Base-by-base conservation (phyloP, 2,113 vertebrate genomes). In the Copsychus sechellarum region DNA sequence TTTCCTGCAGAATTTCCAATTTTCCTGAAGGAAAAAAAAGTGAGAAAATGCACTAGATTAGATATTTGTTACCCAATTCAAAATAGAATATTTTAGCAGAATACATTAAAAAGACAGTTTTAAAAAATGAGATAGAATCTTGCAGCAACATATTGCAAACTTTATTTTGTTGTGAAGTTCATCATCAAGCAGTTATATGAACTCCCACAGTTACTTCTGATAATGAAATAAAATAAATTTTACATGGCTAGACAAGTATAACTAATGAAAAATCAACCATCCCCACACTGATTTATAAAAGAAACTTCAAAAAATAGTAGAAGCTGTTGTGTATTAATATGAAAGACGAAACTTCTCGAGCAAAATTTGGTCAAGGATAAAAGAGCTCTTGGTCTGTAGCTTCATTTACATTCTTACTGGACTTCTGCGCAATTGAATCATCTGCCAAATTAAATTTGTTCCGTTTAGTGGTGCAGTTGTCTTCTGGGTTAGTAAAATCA, bases 1-100 rank as follows among this genome's bases (percentile, higher is more conserved):
- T 86, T 88, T 96, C 14, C 22, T 84, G 14, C 8, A 81, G n/a
- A 91, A 93, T 92, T 93, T 86, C 23, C 51, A 48, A 20, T 94
- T 94, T 90, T 91, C 31, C 4, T n/a, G 24, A 45, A 73, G 31
- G 67, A 54, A 94, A 85, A 84, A 84, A 85, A 90, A 12, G 5
- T 20, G 11, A 81, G 38, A 92, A 93, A 93, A 81, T 34, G 16
- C 7, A 51, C 24, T 62, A 48, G 14, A 70, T 90, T 61, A 76
- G 45, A 60, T 84, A 62, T 26, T 86, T 92, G 51, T 56, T 88
- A 43, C 6, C 8, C 43, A 83, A 12, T 26, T 72, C 3, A 6
- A 62, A 90, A 73, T 1, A 1, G 21, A 66, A 51, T 51, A 51
- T 29, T 50, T 66, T 83, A 84, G 23, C 26, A 88, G 25, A 86